Percentiles rank a stretch among this genome's conserved stretches.
phyloP scores from a whole-genome alignment of 2,113 vertebrate genomes.

The Pungitius pungitius region DNA sequence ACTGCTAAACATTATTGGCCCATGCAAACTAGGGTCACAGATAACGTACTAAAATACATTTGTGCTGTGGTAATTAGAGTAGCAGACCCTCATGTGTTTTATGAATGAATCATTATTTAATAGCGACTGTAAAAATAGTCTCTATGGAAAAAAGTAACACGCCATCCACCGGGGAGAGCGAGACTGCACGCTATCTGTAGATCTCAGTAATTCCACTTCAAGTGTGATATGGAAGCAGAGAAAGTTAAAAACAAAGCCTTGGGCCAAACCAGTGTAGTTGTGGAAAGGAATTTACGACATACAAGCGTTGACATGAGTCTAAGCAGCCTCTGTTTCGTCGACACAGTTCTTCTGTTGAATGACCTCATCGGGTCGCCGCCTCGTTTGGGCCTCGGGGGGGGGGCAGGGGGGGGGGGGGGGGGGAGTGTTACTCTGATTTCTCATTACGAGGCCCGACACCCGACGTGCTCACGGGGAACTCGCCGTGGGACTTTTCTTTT shows the following conservation, averaged over 20 bases:
- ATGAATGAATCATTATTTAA: too few species aligned
- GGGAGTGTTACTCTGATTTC: slow-evolving; percentile 45
- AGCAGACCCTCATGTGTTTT: too few species aligned
- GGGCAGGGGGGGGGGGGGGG: too few species aligned
- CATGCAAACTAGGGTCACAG: neutral
- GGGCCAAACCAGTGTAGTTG: slow-evolving; percentile 21
- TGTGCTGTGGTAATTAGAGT: too few species aligned
- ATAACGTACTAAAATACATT: neutral
- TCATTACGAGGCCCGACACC: slow-evolving; percentile 30
- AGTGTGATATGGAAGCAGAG: slow-evolving; percentile 12
- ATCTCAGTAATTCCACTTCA: neutral
- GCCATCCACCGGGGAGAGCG: neutral
- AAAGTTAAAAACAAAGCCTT: slow-evolving; percentile 19
- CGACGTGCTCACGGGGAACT: slow-evolving; percentile 31
- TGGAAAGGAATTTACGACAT: slow-evolving; percentile 53
- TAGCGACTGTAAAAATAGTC: too few species aligned
- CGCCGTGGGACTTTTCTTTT: neutral
- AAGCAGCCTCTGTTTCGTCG: slow-evolving; percentile 39
- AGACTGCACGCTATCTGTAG: neutral
- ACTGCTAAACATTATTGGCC: neutral
- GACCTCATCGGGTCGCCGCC: slow-evolving; percentile 48
- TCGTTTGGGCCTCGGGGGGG: slow-evolving; percentile 41
- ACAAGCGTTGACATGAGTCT: slow-evolving; percentile 61
- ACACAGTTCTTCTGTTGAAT: slow-evolving; percentile 37
- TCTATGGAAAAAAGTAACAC: too few species aligned